phyloP scores from a whole-genome alignment of 2,113 vertebrate genomes.

The Mastomys coucha region DNA sequence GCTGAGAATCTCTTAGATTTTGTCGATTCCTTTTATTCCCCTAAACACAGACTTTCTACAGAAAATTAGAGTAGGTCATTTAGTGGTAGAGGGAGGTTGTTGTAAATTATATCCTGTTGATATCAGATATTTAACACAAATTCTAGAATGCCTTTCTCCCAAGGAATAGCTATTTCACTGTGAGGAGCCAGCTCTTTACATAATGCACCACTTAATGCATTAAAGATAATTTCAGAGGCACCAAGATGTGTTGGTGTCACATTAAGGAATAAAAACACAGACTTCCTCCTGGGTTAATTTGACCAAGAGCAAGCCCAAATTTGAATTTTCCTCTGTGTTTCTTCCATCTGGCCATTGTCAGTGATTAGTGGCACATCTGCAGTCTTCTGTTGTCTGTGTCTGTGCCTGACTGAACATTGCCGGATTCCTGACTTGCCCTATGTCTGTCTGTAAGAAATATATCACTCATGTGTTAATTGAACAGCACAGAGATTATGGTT shows the following conservation, averaged over 20 bases:
- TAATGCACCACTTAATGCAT: neutral
- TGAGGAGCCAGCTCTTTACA: neutral
- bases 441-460: neutral
- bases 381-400: neutral
- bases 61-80: constrained; percentile 40
- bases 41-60: neutral
- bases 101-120: constrained; percentile 39
- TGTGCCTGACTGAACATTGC: neutral
- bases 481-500: neutral
- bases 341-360: neutral
- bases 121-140: constrained; percentile 26
- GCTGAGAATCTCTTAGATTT: neutral
- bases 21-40: neutral
- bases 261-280: neutral
- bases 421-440: neutral
- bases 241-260: neutral
- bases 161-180: neutral
- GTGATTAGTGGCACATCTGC: neutral
- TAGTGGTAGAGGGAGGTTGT: neutral
- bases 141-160: constrained; percentile 22
- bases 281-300: neutral
- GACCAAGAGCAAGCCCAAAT: neutral
- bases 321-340: neutral
- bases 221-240: neutral
- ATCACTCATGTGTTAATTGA: neutral